Evolutionary conservation across 2,888 invertebrate genomes (phyloP).

Genomic region (Dinocampus coccinellae): DNA sequence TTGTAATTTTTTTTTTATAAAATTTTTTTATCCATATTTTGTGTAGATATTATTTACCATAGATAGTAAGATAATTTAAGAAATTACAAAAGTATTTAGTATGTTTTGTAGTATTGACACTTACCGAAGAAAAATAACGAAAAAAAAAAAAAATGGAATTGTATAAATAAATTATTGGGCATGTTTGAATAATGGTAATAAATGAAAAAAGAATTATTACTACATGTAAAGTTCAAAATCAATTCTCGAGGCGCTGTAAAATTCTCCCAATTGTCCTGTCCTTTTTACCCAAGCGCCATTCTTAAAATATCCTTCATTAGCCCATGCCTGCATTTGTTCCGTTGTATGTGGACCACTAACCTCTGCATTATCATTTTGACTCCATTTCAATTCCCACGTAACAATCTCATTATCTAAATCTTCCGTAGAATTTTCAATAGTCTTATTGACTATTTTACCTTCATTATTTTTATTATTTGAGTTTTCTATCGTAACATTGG

Average conservation of each 20-base stretch:
- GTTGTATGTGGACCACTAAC: constrained; percentile 88
- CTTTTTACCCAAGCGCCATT: constrained; percentile 89
- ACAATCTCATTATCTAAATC: constrained; percentile 69
- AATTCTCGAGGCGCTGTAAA: constrained; percentile 89
- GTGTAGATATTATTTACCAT: too few species aligned
- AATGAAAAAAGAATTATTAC: constrained; percentile 37
- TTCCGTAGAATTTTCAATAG: not conserved
- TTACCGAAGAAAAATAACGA: too few species aligned
- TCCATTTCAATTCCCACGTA: constrained; percentile 94
- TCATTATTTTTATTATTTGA: constrained; percentile 48
- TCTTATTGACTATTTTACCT: constrained; percentile 52
- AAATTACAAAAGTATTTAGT: too few species aligned
- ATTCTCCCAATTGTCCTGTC: constrained; percentile 78
- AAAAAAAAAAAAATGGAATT: not conserved
- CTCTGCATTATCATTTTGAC: constrained; percentile 79
- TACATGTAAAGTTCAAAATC: constrained; percentile 94
- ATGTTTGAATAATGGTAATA: too few species aligned
- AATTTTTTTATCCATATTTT: too few species aligned
- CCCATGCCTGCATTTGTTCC: constrained; percentile 92
- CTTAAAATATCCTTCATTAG: constrained; percentile 87
- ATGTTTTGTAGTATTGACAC: too few species aligned
- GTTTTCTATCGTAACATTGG: constrained; percentile 21
- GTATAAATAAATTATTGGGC: not conserved
- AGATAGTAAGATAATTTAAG: too few species aligned
- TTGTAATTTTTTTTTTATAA: too few species aligned